Base-by-base conservation (phyloP, 2,888 invertebrate genomes). In the Conus canariensis region DNA sequence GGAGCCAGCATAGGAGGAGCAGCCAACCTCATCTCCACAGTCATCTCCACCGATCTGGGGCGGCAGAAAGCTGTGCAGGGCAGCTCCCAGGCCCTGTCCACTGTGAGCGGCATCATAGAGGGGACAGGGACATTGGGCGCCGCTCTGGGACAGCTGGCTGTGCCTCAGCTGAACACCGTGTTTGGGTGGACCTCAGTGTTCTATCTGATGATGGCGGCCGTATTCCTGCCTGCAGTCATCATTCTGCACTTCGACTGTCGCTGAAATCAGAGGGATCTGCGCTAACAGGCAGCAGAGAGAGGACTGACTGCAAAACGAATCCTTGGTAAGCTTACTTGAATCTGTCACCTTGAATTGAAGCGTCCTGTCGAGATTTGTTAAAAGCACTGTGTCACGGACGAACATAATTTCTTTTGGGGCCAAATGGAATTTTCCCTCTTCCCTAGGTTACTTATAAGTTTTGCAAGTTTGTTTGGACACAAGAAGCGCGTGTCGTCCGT, bases 81-180 rank as follows among this genome's bases (percentile, higher is more conserved):
- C 10, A 96, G 96, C 92, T 94, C 95, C 67, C 96, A 96, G 91
- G 97, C 96, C 8, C 94, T 97, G 93, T 95, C 96, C 12, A 97
- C 97, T 6, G 97, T 97, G 8, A 96, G 97, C 25, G 97, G 97
- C 30, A 96, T 97, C 70, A 95, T 97, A 87, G 97, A 97, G 93
- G 97, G 97, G 30, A 96, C 96, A 58, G 97, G 97, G 22, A 97
- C 97, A 92, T 94, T 96, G 88, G 97, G 97, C 60, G 96, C 96
- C 16, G 97, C 97, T 25, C 93, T 97, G 70, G 97, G 97, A 25
- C 97, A 97, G 94, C 96, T 96, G 89, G 92, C 95, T 89, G 96
- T 97, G 25, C 96, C 97, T 25, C 88, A 96, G 58, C 94, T 97
- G 60, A 96, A 96, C 91, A 91, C 94, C n/a, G 87, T 90, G 5